These are phyloP conservation scores for Stercorarius parasiticus DNA, from an alignment of 2,113 vertebrate genomes.

Conservation along the genomic window DNA sequence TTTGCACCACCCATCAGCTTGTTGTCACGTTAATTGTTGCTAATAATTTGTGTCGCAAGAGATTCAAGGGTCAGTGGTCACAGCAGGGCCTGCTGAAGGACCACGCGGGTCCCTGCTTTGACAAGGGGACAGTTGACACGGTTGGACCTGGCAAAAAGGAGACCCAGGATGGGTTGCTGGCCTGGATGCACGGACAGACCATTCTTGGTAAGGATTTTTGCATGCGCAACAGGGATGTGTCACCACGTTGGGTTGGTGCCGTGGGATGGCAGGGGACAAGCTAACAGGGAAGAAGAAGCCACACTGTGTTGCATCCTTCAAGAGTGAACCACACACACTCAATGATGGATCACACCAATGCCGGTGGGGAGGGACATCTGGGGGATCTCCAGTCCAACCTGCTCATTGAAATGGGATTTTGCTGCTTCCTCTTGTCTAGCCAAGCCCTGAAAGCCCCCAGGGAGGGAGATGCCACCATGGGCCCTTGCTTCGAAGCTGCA, in stretches of 20 bases:
- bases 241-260: background rate
- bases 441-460: background rate
- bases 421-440: background rate
- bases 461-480: background rate
- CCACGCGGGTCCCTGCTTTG: background rate
- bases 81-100: background rate
- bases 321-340: background rate
- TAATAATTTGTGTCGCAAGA: background rate
- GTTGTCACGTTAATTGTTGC: background rate
- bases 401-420: background rate
- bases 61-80: background rate
- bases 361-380: background rate
- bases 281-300: background rate
- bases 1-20: background rate
- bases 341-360: background rate
- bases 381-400: background rate
- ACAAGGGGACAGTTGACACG: accelerated
- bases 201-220: background rate
- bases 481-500: background rate
- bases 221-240: background rate
- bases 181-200: background rate
- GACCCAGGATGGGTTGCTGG: background rate
- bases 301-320: background rate
- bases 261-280: background rate
- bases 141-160: background rate